Evolutionary conservation across 2,888 invertebrate genomes (phyloP).

Genomic region (Trachelus troglodyta): DNA sequence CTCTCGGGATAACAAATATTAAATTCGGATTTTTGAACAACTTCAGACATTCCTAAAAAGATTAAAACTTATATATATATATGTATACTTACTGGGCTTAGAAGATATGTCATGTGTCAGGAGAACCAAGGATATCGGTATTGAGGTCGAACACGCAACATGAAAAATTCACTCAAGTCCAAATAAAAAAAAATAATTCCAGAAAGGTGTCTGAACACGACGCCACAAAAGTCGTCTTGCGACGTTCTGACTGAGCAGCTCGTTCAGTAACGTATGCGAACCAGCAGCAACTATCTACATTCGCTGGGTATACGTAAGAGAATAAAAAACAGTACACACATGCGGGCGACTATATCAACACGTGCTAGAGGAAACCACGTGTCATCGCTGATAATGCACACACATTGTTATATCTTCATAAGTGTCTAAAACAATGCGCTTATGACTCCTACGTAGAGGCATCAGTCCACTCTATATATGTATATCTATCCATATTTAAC

Average conservation of each 20-base stretch:
- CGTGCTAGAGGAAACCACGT: slow-evolving; percentile 27
- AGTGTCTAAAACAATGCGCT: neutral
- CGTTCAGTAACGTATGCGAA: neutral
- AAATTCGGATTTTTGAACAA: neutral
- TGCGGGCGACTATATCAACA: slow-evolving; percentile 14
- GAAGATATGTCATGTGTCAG: neutral
- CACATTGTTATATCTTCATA: neutral
- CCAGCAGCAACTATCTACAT: neutral
- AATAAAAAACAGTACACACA: slow-evolving; percentile 6
- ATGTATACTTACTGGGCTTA: neutral
- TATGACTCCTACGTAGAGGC: neutral
- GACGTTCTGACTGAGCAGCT: neutral
- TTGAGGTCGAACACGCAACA: neutral
- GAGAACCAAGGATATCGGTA: neutral
- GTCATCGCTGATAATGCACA: slow-evolving; percentile 31
- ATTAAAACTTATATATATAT: neutral
- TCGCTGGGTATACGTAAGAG: slow-evolving; percentile 6
- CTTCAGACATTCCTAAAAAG: neutral
- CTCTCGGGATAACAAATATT: neutral
- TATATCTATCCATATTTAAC: neutral
- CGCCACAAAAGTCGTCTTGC: neutral
- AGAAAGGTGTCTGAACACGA: neutral
- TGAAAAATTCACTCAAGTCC: neutral
- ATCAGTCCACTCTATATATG: neutral
- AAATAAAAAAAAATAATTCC: neutral